Conservation (phyloP, 2,888 invertebrate genomes). For the Phyto melanocephala region DNA sequence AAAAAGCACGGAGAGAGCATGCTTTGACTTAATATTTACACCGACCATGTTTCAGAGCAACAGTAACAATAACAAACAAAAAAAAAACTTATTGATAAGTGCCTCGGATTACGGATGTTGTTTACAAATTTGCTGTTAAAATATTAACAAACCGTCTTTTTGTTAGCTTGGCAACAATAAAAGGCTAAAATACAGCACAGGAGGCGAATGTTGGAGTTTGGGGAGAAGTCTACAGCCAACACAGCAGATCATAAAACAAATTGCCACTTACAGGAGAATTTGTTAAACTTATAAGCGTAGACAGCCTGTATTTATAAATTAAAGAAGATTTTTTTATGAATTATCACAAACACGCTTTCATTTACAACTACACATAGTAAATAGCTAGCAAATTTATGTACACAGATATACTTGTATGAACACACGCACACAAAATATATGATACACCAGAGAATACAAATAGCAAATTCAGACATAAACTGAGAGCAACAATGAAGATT, state of each 20-base stretch:
- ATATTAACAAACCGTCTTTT: conserved; percentile 54
- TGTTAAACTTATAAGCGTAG: conserved; percentile 42
- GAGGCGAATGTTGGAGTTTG: not conserved
- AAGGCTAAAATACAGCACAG: not conserved
- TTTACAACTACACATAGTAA: not conserved
- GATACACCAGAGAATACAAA: conserved; percentile 40
- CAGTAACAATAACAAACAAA: conserved; percentile 4
- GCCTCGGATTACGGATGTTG: conserved; percentile 57
- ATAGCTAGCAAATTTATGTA: not conserved
- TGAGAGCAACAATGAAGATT: conserved; percentile 43
- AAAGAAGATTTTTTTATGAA: conserved; percentile 57
- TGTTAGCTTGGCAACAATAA: conserved; percentile 30
- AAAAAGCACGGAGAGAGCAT: not conserved
- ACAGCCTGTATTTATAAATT: conserved; percentile 51
- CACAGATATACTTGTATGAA: not conserved
- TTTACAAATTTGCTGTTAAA: conserved; percentile 57
- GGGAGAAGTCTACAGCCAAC: not conserved
- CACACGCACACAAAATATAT: conserved; percentile 24
- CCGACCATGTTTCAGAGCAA: conserved; percentile 18
- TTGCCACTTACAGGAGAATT: conserved; percentile 55
- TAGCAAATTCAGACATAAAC: conserved; percentile 17
- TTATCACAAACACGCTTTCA: conserved; percentile 25
- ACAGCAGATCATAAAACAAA: conserved; percentile 57
- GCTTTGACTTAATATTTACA: conserved; percentile 30
- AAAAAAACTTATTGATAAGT: conserved; percentile 59